A percentile compares a stretch with the other conserved stretches of the same genome.
phyloP scores from a whole-genome alignment of 2,797 vertebrate species.

The Masticophis lateralis region DNA sequence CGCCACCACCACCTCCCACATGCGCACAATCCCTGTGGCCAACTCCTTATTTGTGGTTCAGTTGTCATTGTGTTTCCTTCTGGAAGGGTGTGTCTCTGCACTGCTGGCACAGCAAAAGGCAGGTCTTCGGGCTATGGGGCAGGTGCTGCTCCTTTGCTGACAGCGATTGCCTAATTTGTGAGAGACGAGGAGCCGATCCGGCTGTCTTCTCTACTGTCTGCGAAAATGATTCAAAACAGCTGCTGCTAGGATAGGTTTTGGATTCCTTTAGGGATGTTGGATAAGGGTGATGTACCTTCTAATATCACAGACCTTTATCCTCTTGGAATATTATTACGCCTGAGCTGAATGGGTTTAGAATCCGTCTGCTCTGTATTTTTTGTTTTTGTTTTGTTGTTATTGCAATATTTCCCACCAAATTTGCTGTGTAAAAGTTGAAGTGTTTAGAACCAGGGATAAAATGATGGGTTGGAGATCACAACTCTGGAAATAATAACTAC shows the following conservation, averaged over 20 bases:
- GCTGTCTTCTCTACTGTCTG: not conserved
- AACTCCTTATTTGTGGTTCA: not conserved
- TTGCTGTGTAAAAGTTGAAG: not conserved
- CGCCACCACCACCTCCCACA: not conserved
- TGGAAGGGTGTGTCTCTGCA: conserved; percentile 44
- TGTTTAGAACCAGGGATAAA: not conserved
- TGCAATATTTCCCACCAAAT: not conserved
- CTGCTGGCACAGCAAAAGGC: conserved; percentile 17
- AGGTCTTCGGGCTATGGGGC: not conserved
- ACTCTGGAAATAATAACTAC: not conserved
- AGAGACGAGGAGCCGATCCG: not conserved
- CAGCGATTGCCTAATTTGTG: not conserved
- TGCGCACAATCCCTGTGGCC: not conserved
- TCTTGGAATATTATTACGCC: not conserved
- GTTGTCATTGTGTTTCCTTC: not conserved
- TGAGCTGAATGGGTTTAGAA: not conserved
- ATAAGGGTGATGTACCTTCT: not conserved
- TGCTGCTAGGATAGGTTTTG: conserved; percentile 43
- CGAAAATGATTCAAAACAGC: conserved; percentile 41
- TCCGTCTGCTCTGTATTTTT: not conserved
- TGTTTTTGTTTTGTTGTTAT: not conserved
- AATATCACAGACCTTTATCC: not conserved
- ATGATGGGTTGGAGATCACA: not conserved
- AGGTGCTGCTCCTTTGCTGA: not conserved
- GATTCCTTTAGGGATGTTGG: not conserved